These are phyloP conservation scores for Reticulitermes speratus DNA, from an alignment of 1,140 invertebrate species.

Conservation along the genomic window DNA sequence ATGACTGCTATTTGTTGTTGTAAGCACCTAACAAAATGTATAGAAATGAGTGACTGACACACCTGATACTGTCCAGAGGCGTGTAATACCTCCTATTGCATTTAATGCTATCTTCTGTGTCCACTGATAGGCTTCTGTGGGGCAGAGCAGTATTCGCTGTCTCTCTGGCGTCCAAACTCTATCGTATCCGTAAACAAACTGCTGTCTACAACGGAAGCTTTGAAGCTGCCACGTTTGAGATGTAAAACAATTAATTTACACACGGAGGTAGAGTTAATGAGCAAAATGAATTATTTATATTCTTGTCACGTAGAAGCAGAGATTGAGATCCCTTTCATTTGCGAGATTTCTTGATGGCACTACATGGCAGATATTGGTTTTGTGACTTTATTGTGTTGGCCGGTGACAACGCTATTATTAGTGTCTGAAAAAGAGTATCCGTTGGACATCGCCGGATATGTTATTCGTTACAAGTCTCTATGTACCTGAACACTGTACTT, in stretches of 20 bases:
- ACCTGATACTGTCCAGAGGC: no score
- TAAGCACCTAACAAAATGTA: no score
- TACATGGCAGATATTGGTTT: not conserved
- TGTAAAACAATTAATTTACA: not conserved
- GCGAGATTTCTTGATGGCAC: not conserved
- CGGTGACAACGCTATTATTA: not conserved
- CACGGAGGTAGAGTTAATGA: not conserved
- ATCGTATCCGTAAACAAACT: not conserved
- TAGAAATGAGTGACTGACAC: no score
- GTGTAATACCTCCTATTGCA: not conserved
- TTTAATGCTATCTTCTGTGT: not conserved
- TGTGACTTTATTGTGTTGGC: not conserved
- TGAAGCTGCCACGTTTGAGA: not conserved
- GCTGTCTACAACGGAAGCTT: not conserved
- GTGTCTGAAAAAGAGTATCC: not conserved
- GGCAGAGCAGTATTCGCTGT: not conserved
- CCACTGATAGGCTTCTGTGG: not conserved
- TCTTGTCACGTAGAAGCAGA: not conserved
- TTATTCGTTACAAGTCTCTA: no score
- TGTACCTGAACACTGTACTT: no score
- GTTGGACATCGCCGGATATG: not conserved
- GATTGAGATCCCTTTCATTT: not conserved
- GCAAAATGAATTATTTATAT: constrained; percentile 4
- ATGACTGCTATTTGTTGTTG: no score
- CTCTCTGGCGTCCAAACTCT: not conserved